A percentile compares a stretch with the other conserved stretches of the same genome.
Conservation (phyloP, 2,888 invertebrate species). For the Podabrus alpinus region DNA sequence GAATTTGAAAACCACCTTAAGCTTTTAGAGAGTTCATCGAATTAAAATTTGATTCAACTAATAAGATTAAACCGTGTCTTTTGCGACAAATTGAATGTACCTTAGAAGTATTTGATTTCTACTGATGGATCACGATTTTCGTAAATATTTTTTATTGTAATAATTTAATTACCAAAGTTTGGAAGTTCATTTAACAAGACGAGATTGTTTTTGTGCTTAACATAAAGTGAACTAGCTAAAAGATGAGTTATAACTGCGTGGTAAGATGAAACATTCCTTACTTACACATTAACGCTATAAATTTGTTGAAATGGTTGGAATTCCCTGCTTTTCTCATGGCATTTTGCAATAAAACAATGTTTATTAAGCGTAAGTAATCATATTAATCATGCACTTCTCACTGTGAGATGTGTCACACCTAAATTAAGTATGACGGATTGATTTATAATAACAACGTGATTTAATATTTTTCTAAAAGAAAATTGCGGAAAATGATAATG, state of each 20-base stretch:
- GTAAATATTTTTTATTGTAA: background rate
- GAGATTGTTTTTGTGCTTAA: slow-evolving; percentile 18
- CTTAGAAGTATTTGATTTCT: background rate
- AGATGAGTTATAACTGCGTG: slow-evolving; percentile 34
- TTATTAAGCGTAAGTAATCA: slow-evolving; percentile 27
- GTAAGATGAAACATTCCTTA: slow-evolving; percentile 31
- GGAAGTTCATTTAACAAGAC: slow-evolving; percentile 6
- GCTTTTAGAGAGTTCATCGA: slow-evolving; percentile 3
- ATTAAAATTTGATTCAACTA: slow-evolving; percentile 13
- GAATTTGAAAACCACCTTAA: slow-evolving; percentile 16
- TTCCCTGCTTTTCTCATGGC: slow-evolving; percentile 16
- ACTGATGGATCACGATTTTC: background rate
- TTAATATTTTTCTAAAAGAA: background rate
- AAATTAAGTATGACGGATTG: background rate
- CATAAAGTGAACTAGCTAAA: slow-evolving; percentile 25
- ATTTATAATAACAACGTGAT: background rate
- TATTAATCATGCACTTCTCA: slow-evolving; percentile 18
- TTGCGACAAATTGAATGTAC: background rate
- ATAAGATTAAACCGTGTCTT: slow-evolving; percentile 4
- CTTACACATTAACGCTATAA: slow-evolving; percentile 29
- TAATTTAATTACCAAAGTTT: slow-evolving; percentile 3
- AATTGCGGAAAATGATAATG: background rate
- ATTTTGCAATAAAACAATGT: slow-evolving; percentile 28
- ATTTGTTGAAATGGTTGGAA: slow-evolving; percentile 26
- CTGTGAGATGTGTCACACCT: slow-evolving; percentile 7